phyloP scores from a whole-genome alignment of 2,797 vertebrate species.

The Halcyon smyrnensis region DNA sequence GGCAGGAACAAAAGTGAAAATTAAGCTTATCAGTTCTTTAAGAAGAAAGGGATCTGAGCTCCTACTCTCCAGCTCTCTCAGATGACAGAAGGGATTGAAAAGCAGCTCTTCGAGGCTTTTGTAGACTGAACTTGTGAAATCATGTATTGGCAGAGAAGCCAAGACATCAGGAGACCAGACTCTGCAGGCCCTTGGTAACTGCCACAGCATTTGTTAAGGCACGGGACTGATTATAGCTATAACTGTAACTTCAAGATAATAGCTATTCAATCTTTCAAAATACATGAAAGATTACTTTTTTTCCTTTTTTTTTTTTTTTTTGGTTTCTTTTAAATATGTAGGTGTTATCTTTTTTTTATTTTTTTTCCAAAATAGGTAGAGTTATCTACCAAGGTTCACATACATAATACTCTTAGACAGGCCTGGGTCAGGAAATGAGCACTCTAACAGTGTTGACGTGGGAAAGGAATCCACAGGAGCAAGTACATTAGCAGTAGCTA shows the following conservation, averaged over 20 bases:
- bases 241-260: conserved; percentile 48
- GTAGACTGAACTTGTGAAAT: conserved; percentile 67
- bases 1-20: conserved; percentile 54
- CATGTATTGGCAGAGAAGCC: conserved; percentile 56
- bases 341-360: no score
- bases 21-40: conserved; percentile 35
- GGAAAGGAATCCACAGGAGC: background rate
- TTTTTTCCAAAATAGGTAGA: background rate
- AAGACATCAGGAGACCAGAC: conserved; percentile 66
- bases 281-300: background rate
- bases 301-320: fast-evolving
- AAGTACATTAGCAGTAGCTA: background rate
- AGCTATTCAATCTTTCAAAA: conserved; percentile 52
- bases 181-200: conserved; percentile 46
- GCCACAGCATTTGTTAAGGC: background rate
- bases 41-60: conserved; percentile 37
- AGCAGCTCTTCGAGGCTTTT: conserved; percentile 58
- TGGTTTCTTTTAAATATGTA: background rate
- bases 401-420: background rate
- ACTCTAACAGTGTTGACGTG: background rate
- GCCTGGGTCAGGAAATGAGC: background rate
- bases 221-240: conserved; percentile 20
- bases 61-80: conserved; percentile 8
- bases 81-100: conserved; percentile 48
- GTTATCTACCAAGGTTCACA: background rate